These are phyloP conservation scores for Aviceda subcristata DNA, from an alignment of 2,113 vertebrate species.

Conservation along the genomic window DNA sequence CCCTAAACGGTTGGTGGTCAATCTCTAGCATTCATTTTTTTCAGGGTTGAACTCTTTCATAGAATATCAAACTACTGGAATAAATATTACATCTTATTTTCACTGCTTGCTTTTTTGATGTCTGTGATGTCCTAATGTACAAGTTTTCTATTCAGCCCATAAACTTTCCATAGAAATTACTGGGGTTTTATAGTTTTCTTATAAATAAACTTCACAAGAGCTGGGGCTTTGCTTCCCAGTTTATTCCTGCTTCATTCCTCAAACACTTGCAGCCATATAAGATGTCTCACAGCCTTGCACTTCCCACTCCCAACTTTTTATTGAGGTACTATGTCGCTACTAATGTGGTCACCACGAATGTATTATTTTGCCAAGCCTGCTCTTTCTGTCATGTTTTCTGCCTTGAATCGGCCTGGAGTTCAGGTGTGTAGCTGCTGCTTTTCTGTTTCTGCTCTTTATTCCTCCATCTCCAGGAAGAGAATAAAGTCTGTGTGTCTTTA, in stretches of 20 bases:
- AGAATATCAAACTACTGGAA: not conserved
- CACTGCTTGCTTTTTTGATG: not conserved
- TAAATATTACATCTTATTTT: not conserved
- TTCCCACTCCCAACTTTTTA: not conserved
- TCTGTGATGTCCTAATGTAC: not conserved
- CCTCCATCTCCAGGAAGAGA: not conserved
- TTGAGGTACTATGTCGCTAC: not conserved
- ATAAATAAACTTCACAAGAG: not conserved
- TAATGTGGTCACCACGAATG: not conserved
- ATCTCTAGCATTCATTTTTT: not conserved
- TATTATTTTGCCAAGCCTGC: not conserved
- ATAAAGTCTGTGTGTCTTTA: not conserved
- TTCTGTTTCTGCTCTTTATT: not conserved
- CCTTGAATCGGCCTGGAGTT: not conserved
- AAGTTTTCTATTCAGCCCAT: not conserved
- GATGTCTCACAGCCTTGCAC: not conserved
- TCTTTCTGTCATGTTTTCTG: not conserved
- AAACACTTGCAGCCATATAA: not conserved
- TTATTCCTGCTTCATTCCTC: not conserved
- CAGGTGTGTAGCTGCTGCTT: not conserved
- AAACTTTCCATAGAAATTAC: not conserved
- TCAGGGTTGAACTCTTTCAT: not conserved
- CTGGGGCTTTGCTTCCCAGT: not conserved
- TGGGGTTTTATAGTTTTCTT: not conserved
- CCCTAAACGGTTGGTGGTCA: not conserved